A percentile compares a stretch with the other conserved stretches of the same genome.
These are phyloP conservation scores for Kradibia gibbosae DNA, from an alignment of 1,140 invertebrate genomes.

Conservation along the genomic window DNA sequence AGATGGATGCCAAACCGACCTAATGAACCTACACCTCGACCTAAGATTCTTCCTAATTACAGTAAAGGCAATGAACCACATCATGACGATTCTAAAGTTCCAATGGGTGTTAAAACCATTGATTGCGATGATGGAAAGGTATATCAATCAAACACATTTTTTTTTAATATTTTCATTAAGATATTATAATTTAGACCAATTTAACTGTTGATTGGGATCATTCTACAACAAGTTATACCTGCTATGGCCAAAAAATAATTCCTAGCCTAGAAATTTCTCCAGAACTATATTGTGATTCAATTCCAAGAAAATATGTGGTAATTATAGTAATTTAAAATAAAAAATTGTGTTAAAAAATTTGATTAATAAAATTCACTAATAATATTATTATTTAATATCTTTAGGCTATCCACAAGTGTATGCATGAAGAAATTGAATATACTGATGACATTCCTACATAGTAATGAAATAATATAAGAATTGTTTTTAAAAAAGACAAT, in stretches of 20 bases:
- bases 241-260: conserved; percentile 72
- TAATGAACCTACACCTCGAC: conserved; percentile 60
- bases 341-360: too few relatives aligned
- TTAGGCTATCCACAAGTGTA: conserved; percentile 80
- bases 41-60: conserved; percentile 56
- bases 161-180: conserved; percentile 30
- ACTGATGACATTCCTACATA: conserved; percentile 74
- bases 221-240: conserved; percentile 79
- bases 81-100: conserved; percentile 56
- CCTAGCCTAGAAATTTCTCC: conserved; percentile 73
- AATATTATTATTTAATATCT: conserved; percentile 56
- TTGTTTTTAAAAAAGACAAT: conserved; percentile 19
- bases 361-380: neutral
- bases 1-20: conserved; percentile 66
- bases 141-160: conserved; percentile 46
- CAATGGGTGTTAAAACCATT: conserved; percentile 74
- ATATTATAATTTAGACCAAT: conserved; percentile 74
- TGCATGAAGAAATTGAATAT: conserved; percentile 81
- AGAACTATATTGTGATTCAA: conserved; percentile 74
- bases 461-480: too few relatives aligned
- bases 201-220: conserved; percentile 82
- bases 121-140: conserved; percentile 83
- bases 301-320: conserved; percentile 78
- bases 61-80: neutral
- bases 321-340: conserved; percentile 54